Conservation (phyloP, 2,113 vertebrate genomes). For the Gopherus flavomarginatus region DNA sequence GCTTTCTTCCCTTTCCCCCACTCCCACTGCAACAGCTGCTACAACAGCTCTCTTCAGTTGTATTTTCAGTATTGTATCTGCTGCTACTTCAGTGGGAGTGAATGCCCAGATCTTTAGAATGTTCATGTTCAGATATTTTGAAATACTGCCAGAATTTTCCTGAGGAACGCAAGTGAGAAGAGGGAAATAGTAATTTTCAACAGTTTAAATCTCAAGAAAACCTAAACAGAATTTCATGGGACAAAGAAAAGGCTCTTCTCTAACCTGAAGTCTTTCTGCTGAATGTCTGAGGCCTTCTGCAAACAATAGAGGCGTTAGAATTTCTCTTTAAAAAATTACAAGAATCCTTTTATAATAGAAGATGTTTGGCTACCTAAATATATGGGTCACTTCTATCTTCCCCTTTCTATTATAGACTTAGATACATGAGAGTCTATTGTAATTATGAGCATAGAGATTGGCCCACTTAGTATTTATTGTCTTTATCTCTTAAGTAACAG, state of each 20-base stretch:
- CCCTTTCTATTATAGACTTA: not conserved
- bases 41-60: not conserved
- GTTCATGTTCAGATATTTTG: not conserved
- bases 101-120: not conserved
- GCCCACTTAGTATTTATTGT: not conserved
- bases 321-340: not conserved
- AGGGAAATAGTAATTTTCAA: not conserved
- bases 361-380: not conserved
- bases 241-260: not conserved
- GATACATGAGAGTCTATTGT: not conserved
- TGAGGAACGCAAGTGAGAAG: not conserved
- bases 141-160: not conserved
- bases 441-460: not conserved
- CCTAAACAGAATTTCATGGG: not conserved
- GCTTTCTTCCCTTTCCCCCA: fast-evolving
- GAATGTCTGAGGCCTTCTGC: not conserved
- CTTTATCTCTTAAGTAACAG: not conserved
- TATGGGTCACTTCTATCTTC: not conserved
- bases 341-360: not conserved
- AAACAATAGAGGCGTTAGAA: not conserved
- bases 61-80: not conserved
- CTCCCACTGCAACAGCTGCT: not conserved
- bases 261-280: not conserved
- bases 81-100: not conserved
- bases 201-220: not conserved